Evolutionary conservation across 2,888 invertebrate species (phyloP).

Genomic region (Branchellion lobata): DNA sequence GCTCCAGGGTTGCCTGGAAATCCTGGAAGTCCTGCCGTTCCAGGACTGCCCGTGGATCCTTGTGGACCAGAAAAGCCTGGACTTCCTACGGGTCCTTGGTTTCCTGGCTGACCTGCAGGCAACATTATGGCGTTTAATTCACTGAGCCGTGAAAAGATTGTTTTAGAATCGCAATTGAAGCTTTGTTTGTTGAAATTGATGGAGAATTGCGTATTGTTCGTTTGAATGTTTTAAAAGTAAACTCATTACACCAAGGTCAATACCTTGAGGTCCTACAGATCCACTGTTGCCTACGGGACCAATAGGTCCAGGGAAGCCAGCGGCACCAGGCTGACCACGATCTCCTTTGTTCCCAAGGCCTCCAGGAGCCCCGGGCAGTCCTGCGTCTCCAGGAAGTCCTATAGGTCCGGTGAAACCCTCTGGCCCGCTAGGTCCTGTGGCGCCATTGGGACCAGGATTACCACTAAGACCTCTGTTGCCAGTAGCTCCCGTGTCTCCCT

Average conservation of each 20-base stretch:
- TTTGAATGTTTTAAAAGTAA: too few species aligned
- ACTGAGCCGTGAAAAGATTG: too few species aligned
- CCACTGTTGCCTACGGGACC: constrained; percentile 7
- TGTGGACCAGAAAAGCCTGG: neutral
- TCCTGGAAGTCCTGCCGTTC: constrained; percentile 16
- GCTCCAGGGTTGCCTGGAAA: neutral
- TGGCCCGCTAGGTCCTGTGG: neutral
- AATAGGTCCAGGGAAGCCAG: constrained; percentile 22
- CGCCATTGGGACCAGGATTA: neutral
- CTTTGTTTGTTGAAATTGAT: too few species aligned
- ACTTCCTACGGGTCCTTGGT: too few species aligned
- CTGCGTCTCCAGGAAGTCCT: neutral
- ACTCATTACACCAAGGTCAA: too few species aligned
- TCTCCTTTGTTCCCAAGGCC: constrained; percentile 4
- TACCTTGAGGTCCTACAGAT: too few species aligned
- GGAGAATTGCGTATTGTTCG: too few species aligned
- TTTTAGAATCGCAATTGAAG: too few species aligned
- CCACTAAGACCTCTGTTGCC: neutral
- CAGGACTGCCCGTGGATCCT: neutral
- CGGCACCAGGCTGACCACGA: neutral
- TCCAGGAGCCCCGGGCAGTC: neutral
- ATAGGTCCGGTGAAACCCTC: neutral
- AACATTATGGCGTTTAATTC: too few species aligned
- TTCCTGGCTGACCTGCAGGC: too few species aligned
- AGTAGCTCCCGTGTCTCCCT: neutral